Percentiles rank a stretch among this genome's conserved stretches.
phyloP scores from a whole-genome alignment of 2,797 vertebrate species.

The Poeciliopsis paucimaculata region DNA sequence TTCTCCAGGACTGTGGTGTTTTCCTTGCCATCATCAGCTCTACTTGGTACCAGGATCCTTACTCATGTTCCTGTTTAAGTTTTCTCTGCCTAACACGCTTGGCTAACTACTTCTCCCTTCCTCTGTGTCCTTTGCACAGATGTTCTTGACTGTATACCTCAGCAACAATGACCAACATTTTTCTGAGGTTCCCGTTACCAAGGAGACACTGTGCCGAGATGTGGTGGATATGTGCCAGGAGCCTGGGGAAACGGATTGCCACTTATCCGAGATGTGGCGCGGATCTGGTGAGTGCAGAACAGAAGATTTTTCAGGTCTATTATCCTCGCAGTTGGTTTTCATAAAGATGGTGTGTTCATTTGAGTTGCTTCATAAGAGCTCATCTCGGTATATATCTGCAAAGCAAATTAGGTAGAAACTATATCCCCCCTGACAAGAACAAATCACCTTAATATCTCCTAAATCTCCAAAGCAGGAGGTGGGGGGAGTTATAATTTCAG shows the following conservation, averaged over 20 bases:
- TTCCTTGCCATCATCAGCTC: background rate
- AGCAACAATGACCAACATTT: conserved; percentile 99
- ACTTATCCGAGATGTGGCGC: conserved; percentile 93
- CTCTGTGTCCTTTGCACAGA: conserved; percentile 72
- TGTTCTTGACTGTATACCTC: conserved; percentile 98
- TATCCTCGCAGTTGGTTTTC: background rate
- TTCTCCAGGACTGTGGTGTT: conserved; percentile 25
- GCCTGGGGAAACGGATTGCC: conserved; percentile 90
- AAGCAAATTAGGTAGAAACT: conserved; percentile 57
- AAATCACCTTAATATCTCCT: conserved; percentile 35
- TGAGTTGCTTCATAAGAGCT: conserved; percentile 48
- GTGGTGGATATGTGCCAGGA: conserved; percentile 97
- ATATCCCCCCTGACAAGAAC: conserved; percentile 59
- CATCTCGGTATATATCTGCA: conserved; percentile 45
- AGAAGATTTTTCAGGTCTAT: background rate
- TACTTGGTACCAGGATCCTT: conserved; percentile 20
- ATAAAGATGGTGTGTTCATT: conserved; percentile 46
- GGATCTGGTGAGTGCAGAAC: conserved; percentile 87
- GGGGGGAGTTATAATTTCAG: conserved; percentile 21
- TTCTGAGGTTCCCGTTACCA: conserved; percentile 96
- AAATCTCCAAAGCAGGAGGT: conserved; percentile 38
- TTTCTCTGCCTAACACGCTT: conserved; percentile 16
- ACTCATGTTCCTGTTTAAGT: conserved; percentile 16
- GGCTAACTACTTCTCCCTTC: background rate
- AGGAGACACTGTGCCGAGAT: conserved; percentile 92